Evolutionary conservation across 1,140 invertebrate species (phyloP), one percentile per base, ranked within the genome.

Genomic region (Trichonephila inaurata): DNA sequence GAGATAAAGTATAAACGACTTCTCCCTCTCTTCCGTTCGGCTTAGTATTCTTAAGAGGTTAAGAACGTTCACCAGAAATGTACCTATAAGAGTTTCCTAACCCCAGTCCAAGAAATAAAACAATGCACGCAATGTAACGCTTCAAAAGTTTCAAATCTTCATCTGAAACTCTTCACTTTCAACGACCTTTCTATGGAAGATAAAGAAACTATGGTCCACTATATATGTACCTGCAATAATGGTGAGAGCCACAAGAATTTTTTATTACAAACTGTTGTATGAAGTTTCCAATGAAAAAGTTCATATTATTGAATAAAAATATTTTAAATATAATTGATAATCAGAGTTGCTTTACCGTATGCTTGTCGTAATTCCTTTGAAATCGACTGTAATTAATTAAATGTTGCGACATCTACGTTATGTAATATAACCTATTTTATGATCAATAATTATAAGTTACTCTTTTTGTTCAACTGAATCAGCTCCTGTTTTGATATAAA

Each of bases 61-160:
- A 24, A 60, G 14, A 51, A 83, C 33, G 28, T 77, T 28, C 18
- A 8, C 83, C 21, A 85, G 51, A 85, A 21, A 33, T 16, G 18
- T 1, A 60, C 14, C 51, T n/a, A 14, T 8, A 85, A 61, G 51
- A 85, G 58, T 51, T 85, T 85, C 60, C 83, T 85, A 60, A 85
- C 83, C 72, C 72, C 72, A 77, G 72, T 77, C 24, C 44, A 24
- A 5, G 51, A 28, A n/a, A 58, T 14, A 19, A 85, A 2, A 51
- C n/a, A 33, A 58, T 66, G 40, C 88, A 89, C 69, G 88, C 69
- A 21, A 69, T 89, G 66, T 72, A 72, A 89, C 66, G 88, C 88
- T 72, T 72, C 88, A 77, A n/a, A 69, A 58, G 62, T 60, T 89
- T 89, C 64, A 44, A 60, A 66, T 40, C 62, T 89, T 60, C 24